Base-by-base conservation (phyloP, 64 coral and sea anemone species). In the Dendrophyllia cribrosa region DNA sequence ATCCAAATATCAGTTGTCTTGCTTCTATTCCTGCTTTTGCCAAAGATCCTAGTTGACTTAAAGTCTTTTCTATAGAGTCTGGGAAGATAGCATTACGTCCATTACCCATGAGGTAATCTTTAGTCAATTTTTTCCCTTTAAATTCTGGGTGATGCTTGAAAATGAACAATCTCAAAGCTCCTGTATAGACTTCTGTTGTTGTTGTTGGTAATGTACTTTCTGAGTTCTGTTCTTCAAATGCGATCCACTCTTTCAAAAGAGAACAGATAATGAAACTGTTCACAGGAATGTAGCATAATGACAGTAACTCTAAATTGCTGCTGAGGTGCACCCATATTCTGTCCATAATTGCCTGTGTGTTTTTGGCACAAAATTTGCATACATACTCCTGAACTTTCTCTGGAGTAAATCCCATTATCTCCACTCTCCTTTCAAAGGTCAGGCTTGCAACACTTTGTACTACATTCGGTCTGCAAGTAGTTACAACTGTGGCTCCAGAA, bases 231-330 rank as follows among this genome's bases (percentile, higher is more conserved):
- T 21, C 47, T 13, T 34, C 5, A n/a, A n/a, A 12, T n/a, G 66
- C 6, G 9, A 77, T 58, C 15, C 56, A 34, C 25, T 71, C 59
- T 22, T 83, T 65, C 9, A 93, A 78, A 86, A 78, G 64, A 78
- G 91, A 93, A 87, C 83, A 87, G 60, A 93, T 83, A 20, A 93
- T 93, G 45, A 86, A 78, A 25, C 90, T 86, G 64, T 84, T 86
- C 7, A 92, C 82, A 55, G 90, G 90, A 86, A 92, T 92, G 72
- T 78, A 92, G 66, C 90, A 92, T 53, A 92, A 52, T 43, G 79
- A 67, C 64, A 86, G 67, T 23, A 92, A 17, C 23, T 87, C 86
- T 49, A 71, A 67, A 87, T 87, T 87, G 83, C 63, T 59, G 45
- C 77, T 21, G 58, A 93, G 64, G 53, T 93, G 85, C 62, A 86